Evolutionary conservation across 2,113 vertebrate genomes (phyloP), one percentile per base, ranked within the genome.

Genomic region (Mystacornis crossleyi): DNA sequence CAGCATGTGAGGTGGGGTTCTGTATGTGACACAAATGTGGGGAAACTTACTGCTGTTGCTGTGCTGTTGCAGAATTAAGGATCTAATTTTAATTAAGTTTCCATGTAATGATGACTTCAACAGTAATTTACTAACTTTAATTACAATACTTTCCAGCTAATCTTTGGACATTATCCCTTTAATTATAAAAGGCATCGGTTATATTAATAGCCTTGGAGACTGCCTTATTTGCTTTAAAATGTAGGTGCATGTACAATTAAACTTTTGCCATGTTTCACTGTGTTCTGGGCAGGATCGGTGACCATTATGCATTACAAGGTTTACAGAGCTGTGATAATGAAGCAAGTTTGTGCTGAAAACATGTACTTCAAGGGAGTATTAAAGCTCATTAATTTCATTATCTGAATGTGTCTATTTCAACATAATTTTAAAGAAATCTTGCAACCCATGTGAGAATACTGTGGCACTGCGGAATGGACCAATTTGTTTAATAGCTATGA

Each of bases 311-410:
- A 70, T 91, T 95, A 86, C 86, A 95, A 82, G 83, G 86, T 92
- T 95, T 97, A 89, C 70, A 86, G 90, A 89, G 73, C 86, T 95
- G 91, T 89, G 95, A 90, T 96, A 97, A 97, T 97, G 93, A 96
- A 94, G 78, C 42, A 72, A 86, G 90, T 96, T 93, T 93, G 74
- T 92, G 72, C 96, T 93, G 90, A 90, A 91, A 96, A 94, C 81
- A 89, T 91, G 71, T 86, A 91, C 89, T 95, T 96, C 95, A 95
- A 95, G 96, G 43, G 88, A 86, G 73, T 57, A 96, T 94, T 94
- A 95, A 94, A 97, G 93, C 86, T 95, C 95, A 93, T 97, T 97
- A 96, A 95, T 95, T 97, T 97, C 90, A 93, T 97, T 97, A 97
- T 72, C 88, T 82, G 81, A 94, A 81, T 73, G 45, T 60, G 83